These are phyloP conservation scores for Grapholita molesta DNA, from an alignment of 1,140 invertebrate species.

Conservation along the genomic window DNA sequence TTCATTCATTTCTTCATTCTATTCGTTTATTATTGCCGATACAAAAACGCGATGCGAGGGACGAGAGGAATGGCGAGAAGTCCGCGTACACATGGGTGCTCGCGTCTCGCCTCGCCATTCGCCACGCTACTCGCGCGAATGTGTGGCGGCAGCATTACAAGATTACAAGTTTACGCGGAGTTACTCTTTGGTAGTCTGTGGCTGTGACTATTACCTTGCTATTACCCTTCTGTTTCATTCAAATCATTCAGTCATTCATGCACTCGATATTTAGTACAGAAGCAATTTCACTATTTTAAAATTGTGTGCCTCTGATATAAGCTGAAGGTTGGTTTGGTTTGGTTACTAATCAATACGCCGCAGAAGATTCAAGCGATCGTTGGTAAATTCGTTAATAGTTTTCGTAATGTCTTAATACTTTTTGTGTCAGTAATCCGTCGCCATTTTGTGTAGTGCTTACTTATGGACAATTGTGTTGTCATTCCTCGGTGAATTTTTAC, in stretches of 20 bases:
- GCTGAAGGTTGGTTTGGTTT: neutral
- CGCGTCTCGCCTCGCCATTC: no score
- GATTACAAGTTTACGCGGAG: no score
- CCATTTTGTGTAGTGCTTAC: slow-evolving; percentile 3
- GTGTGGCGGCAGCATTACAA: no score
- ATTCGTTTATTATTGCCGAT: no score
- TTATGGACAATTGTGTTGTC: neutral
- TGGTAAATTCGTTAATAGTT: neutral
- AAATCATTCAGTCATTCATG: neutral
- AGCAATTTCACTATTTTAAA: neutral
- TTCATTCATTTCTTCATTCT: no score
- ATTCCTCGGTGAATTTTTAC: neutral
- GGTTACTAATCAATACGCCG: no score
- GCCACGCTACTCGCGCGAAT: no score
- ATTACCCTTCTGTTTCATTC: neutral
- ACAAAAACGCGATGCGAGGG: no score
- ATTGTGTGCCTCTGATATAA: neutral
- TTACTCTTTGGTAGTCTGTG: no score
- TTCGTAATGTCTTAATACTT: neutral
- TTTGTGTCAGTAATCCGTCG: neutral
- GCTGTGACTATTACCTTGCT: no score
- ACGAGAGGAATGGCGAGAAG: no score
- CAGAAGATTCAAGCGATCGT: neutral
- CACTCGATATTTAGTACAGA: neutral
- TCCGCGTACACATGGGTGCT: no score